These are phyloP conservation scores for Psilanteris sp. DNA, from an alignment of 1,140 invertebrate genomes.

Conservation along the genomic window DNA sequence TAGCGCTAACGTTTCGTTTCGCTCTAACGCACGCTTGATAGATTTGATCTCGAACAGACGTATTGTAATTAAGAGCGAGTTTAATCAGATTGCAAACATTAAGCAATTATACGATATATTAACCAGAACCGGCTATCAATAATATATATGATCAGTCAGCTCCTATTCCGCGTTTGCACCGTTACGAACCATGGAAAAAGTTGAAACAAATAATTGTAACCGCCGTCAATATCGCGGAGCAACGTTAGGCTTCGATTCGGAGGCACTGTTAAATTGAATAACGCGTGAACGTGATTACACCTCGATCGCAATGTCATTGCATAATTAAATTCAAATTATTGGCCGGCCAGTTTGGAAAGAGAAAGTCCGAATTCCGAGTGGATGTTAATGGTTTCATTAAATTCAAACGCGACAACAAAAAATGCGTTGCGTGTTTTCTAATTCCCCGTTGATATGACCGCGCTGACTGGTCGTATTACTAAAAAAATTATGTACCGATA, in stretches of 20 bases:
- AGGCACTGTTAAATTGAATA: too few species aligned
- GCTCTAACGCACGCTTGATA: conserved; percentile 8
- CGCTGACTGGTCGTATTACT: too few species aligned
- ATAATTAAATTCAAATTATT: conserved; percentile 5
- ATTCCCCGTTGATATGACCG: background rate
- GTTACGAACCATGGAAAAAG: too few species aligned
- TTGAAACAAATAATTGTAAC: too few species aligned
- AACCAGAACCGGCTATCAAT: conserved; percentile 32
- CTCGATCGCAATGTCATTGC: background rate
- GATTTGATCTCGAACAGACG: conserved; percentile 23
- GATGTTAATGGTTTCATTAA: conserved; percentile 10
- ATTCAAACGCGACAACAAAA: background rate
- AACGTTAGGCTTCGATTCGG: too few species aligned
- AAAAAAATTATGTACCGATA: too few species aligned
- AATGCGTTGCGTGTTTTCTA: background rate
- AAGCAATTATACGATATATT: conserved; percentile 33
- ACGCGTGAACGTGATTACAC: conserved; percentile 11
- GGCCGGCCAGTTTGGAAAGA: background rate
- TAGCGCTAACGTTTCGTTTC: conserved; percentile 2
- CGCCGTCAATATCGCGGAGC: too few species aligned
- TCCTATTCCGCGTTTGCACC: conserved; percentile 5
- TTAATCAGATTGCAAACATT: conserved; percentile 32
- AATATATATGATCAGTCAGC: conserved; percentile 6
- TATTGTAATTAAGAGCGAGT: conserved; percentile 51
- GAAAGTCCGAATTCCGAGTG: conserved; percentile 16